Conservation (phyloP, 2,113 vertebrate species). For the Stercorarius parasiticus region DNA sequence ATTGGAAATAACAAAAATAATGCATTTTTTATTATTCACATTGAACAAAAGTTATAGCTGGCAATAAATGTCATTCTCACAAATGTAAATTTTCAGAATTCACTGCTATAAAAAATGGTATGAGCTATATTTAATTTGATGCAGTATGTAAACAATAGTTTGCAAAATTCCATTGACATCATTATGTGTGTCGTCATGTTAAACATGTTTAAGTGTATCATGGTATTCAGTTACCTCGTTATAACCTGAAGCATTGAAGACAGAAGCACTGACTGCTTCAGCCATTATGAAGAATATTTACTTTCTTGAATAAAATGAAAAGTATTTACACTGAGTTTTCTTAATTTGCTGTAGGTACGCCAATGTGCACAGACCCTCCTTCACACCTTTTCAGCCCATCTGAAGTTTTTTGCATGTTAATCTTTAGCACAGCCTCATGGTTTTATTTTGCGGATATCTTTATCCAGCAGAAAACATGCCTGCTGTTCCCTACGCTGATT, state of each 20-base stretch:
- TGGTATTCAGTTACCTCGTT: not conserved
- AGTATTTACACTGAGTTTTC: no score
- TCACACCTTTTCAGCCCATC: not conserved
- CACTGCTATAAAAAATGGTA: not conserved
- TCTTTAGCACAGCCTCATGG: not conserved
- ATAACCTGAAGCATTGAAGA: not conserved
- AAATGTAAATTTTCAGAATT: not conserved
- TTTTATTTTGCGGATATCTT: not conserved
- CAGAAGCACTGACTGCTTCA: no score
- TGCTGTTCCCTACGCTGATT: not conserved
- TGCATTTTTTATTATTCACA: not conserved
- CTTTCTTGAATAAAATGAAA: no score
- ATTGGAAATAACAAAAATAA: not conserved
- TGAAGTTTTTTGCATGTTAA: not conserved
- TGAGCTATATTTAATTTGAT: not conserved
- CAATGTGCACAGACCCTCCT: not conserved
- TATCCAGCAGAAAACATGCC: not conserved
- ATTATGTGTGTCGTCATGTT: not conserved
- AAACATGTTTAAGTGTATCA: not conserved
- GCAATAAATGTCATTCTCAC: not conserved
- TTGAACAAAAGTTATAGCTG: not conserved
- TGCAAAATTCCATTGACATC: not conserved
- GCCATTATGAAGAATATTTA: no score
- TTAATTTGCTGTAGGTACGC: no score
- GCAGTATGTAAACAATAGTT: not conserved